Evolutionary conservation across 2,888 invertebrate species (phyloP).

Genomic region (Mongoloraphidia duomilia): DNA sequence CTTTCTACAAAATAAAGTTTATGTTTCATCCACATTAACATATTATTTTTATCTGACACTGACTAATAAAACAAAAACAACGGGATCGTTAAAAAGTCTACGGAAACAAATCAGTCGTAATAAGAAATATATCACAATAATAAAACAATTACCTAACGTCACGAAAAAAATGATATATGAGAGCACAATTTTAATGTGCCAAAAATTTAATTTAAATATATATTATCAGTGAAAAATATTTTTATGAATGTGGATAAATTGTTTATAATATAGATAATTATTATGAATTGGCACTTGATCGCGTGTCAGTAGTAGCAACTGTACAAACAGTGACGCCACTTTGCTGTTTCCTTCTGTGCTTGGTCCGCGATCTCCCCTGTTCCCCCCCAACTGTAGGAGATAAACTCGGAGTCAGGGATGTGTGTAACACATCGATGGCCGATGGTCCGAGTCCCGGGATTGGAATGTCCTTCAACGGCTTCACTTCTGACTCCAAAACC

Average conservation of each 20-base stretch:
- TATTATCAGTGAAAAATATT: slow-evolving; percentile 26
- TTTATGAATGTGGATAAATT: slow-evolving; percentile 19
- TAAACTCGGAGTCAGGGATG: slow-evolving; percentile 31
- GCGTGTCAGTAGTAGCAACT: slow-evolving; percentile 1
- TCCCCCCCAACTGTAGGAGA: slow-evolving; percentile 14
- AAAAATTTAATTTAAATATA: slow-evolving; percentile 24
- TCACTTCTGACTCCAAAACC: slow-evolving; percentile 60
- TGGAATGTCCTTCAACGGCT: slow-evolving; percentile 44
- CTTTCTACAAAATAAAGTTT: background rate
- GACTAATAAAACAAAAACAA: no score
- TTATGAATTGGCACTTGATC: slow-evolving; percentile 2
- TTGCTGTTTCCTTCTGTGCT: slow-evolving; percentile 1
- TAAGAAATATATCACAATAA: no score
- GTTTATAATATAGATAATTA: background rate
- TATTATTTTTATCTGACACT: no score
- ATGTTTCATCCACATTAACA: no score
- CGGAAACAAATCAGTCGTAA: no score
- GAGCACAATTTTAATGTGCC: background rate
- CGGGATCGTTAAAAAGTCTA: no score
- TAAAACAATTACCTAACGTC: background rate
- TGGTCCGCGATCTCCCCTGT: slow-evolving; percentile 4
- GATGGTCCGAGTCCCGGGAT: slow-evolving; percentile 35
- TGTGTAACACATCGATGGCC: slow-evolving; percentile 36
- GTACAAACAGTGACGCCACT: slow-evolving; percentile 21
- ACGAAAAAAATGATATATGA: background rate